Evolutionary conservation across 2,113 vertebrate genomes (phyloP).

Genomic region (Ptilorrhoa leucosticta): DNA sequence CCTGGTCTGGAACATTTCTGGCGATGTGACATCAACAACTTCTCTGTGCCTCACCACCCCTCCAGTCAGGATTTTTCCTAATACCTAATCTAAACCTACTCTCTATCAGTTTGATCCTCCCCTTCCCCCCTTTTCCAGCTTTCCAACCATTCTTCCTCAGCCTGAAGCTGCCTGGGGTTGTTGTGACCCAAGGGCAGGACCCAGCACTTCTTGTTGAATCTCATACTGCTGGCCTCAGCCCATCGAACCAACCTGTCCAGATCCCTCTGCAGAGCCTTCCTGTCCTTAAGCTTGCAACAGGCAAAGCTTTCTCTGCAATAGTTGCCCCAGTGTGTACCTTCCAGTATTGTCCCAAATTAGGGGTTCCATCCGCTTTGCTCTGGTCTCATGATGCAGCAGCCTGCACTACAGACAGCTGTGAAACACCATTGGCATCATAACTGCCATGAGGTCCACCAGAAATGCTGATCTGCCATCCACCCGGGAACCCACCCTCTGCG

Average conservation of each 20-base stretch:
- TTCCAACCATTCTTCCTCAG: neutral
- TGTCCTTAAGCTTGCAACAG: neutral
- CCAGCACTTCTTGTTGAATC: neutral
- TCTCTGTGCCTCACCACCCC: neutral
- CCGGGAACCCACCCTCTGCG: neutral
- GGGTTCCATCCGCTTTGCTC: neutral
- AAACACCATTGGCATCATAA: neutral
- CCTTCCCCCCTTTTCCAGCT: neutral
- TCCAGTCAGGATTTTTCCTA: neutral
- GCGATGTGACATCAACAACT: neutral
- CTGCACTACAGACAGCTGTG: accelerated
- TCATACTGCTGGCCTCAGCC: neutral
- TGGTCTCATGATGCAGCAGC: neutral
- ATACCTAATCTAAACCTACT: neutral
- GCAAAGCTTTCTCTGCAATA: too few species aligned
- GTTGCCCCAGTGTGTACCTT: neutral
- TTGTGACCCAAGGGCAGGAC: neutral
- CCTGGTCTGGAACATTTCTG: neutral
- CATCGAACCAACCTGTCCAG: neutral
- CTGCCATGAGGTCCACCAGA: neutral
- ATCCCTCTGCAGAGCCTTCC: neutral
- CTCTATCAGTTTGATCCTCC: neutral
- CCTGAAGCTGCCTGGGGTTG: neutral
- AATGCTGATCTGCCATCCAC: neutral
- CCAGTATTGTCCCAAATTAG: neutral